Evolutionary conservation across 1,140 invertebrate genomes (phyloP), one percentile per base, ranked within the genome.

Genomic region (Hesperophylax magnus): DNA sequence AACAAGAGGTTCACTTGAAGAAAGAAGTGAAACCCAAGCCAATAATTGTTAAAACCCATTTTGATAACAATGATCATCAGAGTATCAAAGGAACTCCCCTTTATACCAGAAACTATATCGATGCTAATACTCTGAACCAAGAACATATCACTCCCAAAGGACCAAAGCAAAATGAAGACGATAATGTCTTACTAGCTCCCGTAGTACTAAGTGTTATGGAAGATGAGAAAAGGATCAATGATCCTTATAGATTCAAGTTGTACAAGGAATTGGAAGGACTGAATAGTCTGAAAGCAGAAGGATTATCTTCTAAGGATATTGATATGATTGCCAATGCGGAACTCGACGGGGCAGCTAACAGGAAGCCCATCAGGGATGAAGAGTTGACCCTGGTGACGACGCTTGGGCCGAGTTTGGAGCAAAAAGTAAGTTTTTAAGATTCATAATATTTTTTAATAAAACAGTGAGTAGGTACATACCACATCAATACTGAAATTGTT

Each of bases 391-490:
- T 85, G 0, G 87, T 87, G 58, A 85, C 88, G 14, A 90, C 89
- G 4, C 85, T 87, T n/a, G 89, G 89, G 22, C 89, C 89, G 7
- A 90, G 88, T 61, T 86, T 90, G 65, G 89, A 90, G 85, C 89
- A 90, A 80, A 90, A 90, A 84, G 89, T 90, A 76, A 52, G 60
- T 47, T 47, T 47, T 14, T 47, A 11, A 47, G 39, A 47, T 14
- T 47, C 39, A 47, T 47, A 14, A 39, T 31, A n/a, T n/a, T n/a
- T n/a, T n/a, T n/a, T n/a, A n/a, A n/a, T n/a, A n/a, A n/a, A n/a
- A n/a, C n/a, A n/a, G n/a, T n/a, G n/a, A n/a, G n/a, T n/a, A n/a
- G n/a, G n/a, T n/a, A n/a, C n/a, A n/a, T n/a, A n/a, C n/a, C n/a
- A 27, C 5, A 27, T 27, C 5, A 27, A 27, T 27, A 27, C 27